Conservation (phyloP, 1,140 invertebrate genomes). For the Meloidogyne chitwoodi region DNA sequence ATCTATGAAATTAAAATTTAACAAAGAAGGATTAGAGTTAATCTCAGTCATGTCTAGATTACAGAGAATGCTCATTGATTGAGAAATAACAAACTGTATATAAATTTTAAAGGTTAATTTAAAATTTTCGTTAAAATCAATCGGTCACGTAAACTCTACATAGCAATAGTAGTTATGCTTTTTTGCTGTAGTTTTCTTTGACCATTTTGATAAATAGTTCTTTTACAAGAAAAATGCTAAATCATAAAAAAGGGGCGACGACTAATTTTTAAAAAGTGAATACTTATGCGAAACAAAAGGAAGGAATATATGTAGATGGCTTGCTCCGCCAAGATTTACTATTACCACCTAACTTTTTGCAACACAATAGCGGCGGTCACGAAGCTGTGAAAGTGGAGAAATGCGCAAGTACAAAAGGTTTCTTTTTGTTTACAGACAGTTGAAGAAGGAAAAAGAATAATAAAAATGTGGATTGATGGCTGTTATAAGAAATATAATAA, state of each 20-base stretch:
- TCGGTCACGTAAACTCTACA: neutral
- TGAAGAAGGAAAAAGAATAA: neutral
- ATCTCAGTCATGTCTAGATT: neutral
- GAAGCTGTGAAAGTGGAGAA: neutral
- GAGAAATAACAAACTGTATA: neutral
- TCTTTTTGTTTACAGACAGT: neutral
- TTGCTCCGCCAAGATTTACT: neutral
- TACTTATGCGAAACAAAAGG: neutral
- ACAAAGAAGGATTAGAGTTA: neutral
- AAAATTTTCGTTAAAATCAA: neutral
- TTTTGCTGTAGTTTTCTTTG: neutral
- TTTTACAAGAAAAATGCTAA: neutral
- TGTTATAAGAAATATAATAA: neutral
- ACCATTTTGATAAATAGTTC: neutral
- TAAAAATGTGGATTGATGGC: neutral
- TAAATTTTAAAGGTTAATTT: neutral
- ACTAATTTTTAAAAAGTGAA: conserved; percentile 1
- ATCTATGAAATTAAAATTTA: neutral
- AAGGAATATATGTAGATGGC: neutral
- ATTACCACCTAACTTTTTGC: neutral
- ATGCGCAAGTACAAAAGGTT: neutral
- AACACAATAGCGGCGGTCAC: neutral
- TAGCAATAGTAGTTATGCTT: neutral
- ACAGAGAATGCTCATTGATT: neutral
- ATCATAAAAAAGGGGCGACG: neutral